Percentiles rank a stretch among this genome's conserved stretches.
Conservation (phyloP, 2,113 vertebrate genomes). For the Aviceda subcristata region DNA sequence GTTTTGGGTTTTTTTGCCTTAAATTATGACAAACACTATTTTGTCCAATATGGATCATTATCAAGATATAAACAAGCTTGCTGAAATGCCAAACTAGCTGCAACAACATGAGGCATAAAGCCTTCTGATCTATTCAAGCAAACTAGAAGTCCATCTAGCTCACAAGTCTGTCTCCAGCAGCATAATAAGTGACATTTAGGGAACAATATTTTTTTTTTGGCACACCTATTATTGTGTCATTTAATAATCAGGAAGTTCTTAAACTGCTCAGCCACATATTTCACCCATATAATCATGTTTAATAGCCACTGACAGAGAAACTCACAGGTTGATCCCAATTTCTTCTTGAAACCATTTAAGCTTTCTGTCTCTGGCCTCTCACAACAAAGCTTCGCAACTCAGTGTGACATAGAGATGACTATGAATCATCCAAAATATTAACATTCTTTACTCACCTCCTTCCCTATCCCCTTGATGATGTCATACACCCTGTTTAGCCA, state of each 20-base stretch:
- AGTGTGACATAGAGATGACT: neutral
- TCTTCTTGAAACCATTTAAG: neutral
- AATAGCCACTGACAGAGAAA: neutral
- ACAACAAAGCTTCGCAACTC: neutral
- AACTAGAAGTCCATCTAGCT: neutral
- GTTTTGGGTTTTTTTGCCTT: neutral
- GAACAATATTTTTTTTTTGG: neutral
- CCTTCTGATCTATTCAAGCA: neutral
- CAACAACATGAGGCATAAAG: neutral
- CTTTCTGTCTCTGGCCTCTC: neutral
- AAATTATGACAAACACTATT: neutral
- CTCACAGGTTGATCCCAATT: neutral
- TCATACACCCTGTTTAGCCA: neutral
- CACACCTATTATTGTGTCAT: neutral
- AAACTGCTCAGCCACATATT: neutral
- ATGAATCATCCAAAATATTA: conserved; percentile 11
- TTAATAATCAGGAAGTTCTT: neutral
- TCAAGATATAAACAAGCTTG: neutral
- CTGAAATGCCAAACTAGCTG: neutral
- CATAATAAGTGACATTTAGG: neutral
- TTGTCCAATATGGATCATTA: neutral
- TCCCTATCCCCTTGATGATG: neutral
- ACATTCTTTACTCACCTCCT: neutral
- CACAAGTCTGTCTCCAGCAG: neutral
- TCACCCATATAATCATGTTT: neutral